Base-by-base conservation (phyloP, 2,888 invertebrate genomes). In the Erebia aethiops region DNA sequence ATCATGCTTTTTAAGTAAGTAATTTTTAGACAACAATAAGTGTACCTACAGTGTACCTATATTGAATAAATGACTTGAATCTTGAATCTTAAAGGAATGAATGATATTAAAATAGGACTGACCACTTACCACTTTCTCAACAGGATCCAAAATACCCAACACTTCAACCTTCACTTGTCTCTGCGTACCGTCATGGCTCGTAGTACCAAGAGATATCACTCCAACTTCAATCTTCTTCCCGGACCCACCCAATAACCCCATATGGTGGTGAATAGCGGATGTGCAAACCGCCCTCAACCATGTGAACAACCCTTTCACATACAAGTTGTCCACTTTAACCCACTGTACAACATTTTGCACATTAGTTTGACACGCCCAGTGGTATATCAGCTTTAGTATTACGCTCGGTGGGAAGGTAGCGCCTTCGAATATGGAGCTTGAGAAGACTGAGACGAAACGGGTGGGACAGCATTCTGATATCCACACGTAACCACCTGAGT, bases 401-500 rank as follows among this genome's bases (percentile, higher is more conserved):
- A 97, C 96, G 51, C 96, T 96, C 0, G 98, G 98, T 0, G 97
- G 96, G 87, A 98, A 97, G 0, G 97, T 96, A 1, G 97, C 96
- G 0, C 96, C 96, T 87, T 98, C 98, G 82, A 98, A 98, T 67
- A 98, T 94, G 0, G 98, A 98, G 43, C 97, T 97, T 75, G 96
- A 96, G 87, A 97, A 98, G 0, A 98, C 97, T 0, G 98, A 98
- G 5, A 98, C 96, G 83, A 97, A 97, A 62, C 96, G 95, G 10
- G 96, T 96, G 0, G 97, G 96, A 79, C 98, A 98, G 83, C 98
- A 98, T 75, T 97, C 97, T 0, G 97, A 96, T 77, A 98, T 97
- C 98, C 98, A 98, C 1, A 98, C 98, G 82, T 98, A 98, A 51
- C 98, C 98, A 0, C 98, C 98, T 0, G 97, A 97, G 85, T 96